Percentiles rank a stretch among this genome's conserved stretches.
phyloP scores from a whole-genome alignment of 2,888 invertebrate genomes.

The Rhimphoctona megacephalus region DNA sequence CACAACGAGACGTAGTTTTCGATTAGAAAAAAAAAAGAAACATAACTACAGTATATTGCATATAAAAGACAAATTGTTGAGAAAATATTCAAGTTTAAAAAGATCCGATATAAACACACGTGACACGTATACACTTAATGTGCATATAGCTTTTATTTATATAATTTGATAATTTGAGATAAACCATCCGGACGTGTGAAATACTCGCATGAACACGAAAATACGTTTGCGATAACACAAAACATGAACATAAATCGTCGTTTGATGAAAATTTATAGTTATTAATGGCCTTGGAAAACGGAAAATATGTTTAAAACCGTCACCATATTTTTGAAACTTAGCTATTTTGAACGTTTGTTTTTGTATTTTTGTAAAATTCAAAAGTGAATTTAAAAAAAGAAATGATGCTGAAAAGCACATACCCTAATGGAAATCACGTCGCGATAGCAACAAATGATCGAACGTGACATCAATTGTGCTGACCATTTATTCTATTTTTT shows the following conservation, averaged over 20 bases:
- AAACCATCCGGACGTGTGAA: neutral
- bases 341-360: neutral
- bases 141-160: no score
- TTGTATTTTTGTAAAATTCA: neutral
- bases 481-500: neutral
- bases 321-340: neutral
- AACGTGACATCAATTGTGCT: neutral
- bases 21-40: neutral
- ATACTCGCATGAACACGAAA: neutral
- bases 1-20: neutral
- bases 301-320: neutral
- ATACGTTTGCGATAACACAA: no score
- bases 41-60: neutral
- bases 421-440: no score
- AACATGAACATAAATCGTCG: neutral
- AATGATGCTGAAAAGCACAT: neutral
- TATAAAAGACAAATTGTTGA: neutral
- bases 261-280: neutral
- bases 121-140: no score
- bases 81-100: no score
- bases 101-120: no score
- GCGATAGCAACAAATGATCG: no score
- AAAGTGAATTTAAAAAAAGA: neutral
- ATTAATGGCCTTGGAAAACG: neutral
- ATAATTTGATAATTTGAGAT: no score